phyloP scores from a whole-genome alignment of 2,888 invertebrate species.

The Tenthredo scrophulariae region DNA sequence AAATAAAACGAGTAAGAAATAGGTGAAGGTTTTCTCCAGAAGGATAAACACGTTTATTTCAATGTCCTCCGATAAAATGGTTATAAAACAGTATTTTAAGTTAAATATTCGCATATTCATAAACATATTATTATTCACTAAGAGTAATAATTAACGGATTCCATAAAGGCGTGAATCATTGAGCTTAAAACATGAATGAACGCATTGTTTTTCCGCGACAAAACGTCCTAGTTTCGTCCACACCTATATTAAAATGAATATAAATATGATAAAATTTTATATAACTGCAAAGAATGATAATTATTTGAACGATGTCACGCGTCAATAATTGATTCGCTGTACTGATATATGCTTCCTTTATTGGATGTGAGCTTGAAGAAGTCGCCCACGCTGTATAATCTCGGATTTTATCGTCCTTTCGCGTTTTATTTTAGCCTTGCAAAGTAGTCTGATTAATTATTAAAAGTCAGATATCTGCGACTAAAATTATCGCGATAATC shows the following conservation, averaged over 20 bases:
- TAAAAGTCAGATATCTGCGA: neutral
- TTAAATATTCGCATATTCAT: neutral
- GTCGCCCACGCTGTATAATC: slow-evolving; percentile 32
- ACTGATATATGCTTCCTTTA: slow-evolving; percentile 42
- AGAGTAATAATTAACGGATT: slow-evolving; percentile 14
- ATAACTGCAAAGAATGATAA: neutral
- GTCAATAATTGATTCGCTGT: slow-evolving; percentile 23
- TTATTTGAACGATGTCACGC: slow-evolving; percentile 26
- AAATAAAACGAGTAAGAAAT: slow-evolving; percentile 3
- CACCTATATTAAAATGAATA: neutral
- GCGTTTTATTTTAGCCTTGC: slow-evolving; percentile 29
- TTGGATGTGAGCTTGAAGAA: slow-evolving; percentile 45
- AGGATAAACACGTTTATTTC: slow-evolving; percentile 24
- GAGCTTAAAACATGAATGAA: neutral
- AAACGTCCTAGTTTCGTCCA: neutral
- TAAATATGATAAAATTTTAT: neutral
- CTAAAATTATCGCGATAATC: neutral
- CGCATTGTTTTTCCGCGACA: neutral
- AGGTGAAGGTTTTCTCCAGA: slow-evolving; percentile 37
- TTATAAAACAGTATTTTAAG: neutral
- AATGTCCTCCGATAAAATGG: neutral
- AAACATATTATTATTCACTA: neutral
- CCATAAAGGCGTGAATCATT: neutral
- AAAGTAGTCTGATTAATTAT: slow-evolving; percentile 6
- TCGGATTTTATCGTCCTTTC: slow-evolving; percentile 24